phyloP scores from a whole-genome alignment of 1,140 invertebrate species.

The Drosophila oshimai region DNA sequence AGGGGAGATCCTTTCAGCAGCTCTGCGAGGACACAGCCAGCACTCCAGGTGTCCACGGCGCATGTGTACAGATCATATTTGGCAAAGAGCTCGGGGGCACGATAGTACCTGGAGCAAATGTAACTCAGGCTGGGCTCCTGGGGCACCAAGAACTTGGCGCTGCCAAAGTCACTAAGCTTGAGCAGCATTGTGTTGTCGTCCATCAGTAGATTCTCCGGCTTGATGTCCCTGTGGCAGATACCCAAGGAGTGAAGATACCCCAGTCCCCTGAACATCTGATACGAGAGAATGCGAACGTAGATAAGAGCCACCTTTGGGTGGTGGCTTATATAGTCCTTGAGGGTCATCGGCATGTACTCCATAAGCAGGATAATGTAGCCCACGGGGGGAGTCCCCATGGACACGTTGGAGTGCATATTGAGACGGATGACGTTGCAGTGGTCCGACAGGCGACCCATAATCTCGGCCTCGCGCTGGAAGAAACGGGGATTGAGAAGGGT shows the following conservation, averaged over 20 bases:
- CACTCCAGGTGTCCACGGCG: constrained; percentile 97
- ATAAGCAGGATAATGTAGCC: constrained; percentile 28
- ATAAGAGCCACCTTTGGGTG: neutral
- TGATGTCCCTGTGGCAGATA: constrained; percentile 99
- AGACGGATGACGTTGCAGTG: constrained; percentile 44
- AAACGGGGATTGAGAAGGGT: neutral
- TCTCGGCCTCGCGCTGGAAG: constrained; percentile 13
- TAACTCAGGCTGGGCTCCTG: constrained; percentile 99
- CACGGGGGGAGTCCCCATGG: neutral
- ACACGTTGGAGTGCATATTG: constrained; percentile 2
- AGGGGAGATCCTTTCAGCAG: constrained; percentile 97
- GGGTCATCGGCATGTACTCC: constrained; percentile 53
- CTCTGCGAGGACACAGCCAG: constrained; percentile 98
- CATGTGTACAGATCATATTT: constrained; percentile 99
- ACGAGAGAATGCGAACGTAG: constrained; percentile 84
- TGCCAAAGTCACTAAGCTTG: constrained; percentile 99
- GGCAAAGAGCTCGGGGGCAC: constrained; percentile 99
- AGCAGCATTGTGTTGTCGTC: constrained; percentile 97
- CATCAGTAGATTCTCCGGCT: constrained; percentile 98
- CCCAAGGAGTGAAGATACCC: constrained; percentile 99
- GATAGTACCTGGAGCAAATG: constrained; percentile 99
- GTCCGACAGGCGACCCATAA: constrained; percentile 9
- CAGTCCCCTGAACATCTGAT: constrained; percentile 99
- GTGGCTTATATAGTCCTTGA: constrained; percentile 15
- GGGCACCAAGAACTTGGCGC: constrained; percentile 96